Evolutionary conservation across 2,888 invertebrate species (phyloP).

Genomic region (Euzetes globulus): DNA sequence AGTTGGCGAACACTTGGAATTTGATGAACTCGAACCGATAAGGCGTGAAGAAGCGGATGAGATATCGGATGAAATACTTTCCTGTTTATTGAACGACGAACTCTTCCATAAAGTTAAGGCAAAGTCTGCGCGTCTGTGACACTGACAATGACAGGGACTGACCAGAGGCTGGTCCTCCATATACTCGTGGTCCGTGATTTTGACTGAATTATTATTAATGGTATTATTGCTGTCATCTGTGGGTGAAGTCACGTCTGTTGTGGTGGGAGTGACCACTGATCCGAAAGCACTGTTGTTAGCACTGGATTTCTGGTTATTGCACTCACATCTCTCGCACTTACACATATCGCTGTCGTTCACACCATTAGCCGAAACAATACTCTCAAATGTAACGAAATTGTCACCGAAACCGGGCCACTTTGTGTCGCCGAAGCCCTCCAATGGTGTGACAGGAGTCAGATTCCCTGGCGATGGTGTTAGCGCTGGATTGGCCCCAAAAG

Average conservation of each 20-base stretch:
- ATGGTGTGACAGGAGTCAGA: slow-evolving; percentile 34
- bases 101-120: slow-evolving; percentile 8
- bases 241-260: neutral
- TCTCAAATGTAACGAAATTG: slow-evolving; percentile 30
- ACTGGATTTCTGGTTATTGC: neutral
- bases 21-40: slow-evolving; percentile 32
- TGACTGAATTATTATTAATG: neutral
- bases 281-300: slow-evolving; percentile 9
- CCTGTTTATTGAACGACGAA: slow-evolving; percentile 29
- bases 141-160: slow-evolving; percentile 36
- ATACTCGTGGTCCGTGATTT: neutral
- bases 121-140: slow-evolving; percentile 32
- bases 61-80: slow-evolving; percentile 33
- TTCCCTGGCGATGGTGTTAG: slow-evolving; percentile 31
- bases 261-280: neutral
- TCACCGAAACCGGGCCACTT: slow-evolving; percentile 35
- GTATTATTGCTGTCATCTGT: slow-evolving; percentile 21
- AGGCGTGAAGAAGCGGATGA: slow-evolving; percentile 37
- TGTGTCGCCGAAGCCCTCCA: slow-evolving; percentile 20
- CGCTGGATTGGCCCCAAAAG: slow-evolving; percentile 7
- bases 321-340: slow-evolving; percentile 19
- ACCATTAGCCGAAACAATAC: neutral
- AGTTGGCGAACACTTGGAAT: slow-evolving; percentile 30
- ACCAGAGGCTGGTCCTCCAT: slow-evolving; percentile 36
- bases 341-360: neutral